Conservation (phyloP, 2,888 invertebrate species). For the Acrocyrtus sp. region DNA sequence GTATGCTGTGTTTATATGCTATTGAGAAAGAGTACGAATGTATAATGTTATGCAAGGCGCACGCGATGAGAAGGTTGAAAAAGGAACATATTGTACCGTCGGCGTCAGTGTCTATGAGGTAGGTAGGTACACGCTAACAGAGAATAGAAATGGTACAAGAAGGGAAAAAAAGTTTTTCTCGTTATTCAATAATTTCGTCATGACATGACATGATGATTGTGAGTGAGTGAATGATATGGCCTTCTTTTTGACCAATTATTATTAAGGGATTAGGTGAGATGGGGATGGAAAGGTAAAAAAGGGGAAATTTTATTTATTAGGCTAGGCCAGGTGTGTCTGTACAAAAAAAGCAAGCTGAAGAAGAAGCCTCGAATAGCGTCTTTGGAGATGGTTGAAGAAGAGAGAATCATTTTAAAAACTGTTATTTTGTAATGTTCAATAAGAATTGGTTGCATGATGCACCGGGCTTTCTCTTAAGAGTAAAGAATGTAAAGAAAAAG, state of each 20-base stretch:
- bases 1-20: not conserved
- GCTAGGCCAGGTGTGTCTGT: conserved; percentile 43
- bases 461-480: conserved; percentile 33
- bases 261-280: conserved; percentile 35
- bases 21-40: conserved; percentile 9
- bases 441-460: conserved; percentile 25
- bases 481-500: conserved; percentile 1
- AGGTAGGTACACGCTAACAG: not conserved
- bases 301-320: conserved; percentile 15
- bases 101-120: conserved; percentile 8
- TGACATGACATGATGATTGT: conserved; percentile 39
- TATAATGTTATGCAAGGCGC: conserved; percentile 46
- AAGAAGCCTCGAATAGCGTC: conserved; percentile 13
- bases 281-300: not conserved
- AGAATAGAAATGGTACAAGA: conserved; percentile 17
- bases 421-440: conserved; percentile 44
- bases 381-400: conserved; percentile 8
- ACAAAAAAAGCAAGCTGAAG: conserved; percentile 12
- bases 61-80: conserved; percentile 31
- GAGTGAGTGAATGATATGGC: conserved; percentile 22
- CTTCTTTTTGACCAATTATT: conserved; percentile 20
- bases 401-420: conserved; percentile 40
- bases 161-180: conserved; percentile 18
- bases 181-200: conserved; percentile 40
- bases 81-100: not conserved